Base-by-base conservation (phyloP, 2,797 vertebrate species). In the Cuculus canorus region DNA sequence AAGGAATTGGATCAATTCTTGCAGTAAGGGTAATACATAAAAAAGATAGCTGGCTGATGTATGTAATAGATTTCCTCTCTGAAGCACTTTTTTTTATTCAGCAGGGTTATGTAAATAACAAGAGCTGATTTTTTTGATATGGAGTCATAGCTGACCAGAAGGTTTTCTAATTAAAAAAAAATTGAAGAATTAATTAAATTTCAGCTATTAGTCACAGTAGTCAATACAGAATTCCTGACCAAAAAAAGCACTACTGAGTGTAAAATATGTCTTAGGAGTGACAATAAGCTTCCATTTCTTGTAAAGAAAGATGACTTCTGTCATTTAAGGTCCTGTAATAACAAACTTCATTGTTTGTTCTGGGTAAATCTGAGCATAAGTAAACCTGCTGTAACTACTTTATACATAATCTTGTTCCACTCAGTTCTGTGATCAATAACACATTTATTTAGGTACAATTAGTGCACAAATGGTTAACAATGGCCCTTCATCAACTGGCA, bases 301-400 rank as follows among this genome's bases (percentile, higher is more conserved):
- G 2, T 60, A 86, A 88, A 72, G 35, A 90, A 72, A 41, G 5
- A 57, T 60, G 9, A 56, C 32, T 86, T 73, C 25, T 71, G 45
- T 81, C 22, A 79, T 84, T 93, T 92, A 52, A 39, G 50, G 22
- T 64, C 59, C 82, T 90, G 18, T 64, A 87, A 94, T 78, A 92
- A 71, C 21, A 75, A 80, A 82, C 66, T 69, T 78, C 17, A 52
- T 28, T 89, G 35, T 56, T 84, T 85, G 19, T 82, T 91, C 76
- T 88, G 61, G 71, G 88, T 83, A 90, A 57, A 12, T 24, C 32
- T 56, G 35, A 81, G 39, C 52, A 28, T 54, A 90, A 82, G 28
- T 80, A 83, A 86, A 68, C 11, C 30, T 60, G 23, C 19, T 35
- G 45, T 41, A 88, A 54, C 4, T 48, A 22, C 25, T 92, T 83